Conservation (phyloP, 2,888 invertebrate genomes). For the Cryptus armator region DNA sequence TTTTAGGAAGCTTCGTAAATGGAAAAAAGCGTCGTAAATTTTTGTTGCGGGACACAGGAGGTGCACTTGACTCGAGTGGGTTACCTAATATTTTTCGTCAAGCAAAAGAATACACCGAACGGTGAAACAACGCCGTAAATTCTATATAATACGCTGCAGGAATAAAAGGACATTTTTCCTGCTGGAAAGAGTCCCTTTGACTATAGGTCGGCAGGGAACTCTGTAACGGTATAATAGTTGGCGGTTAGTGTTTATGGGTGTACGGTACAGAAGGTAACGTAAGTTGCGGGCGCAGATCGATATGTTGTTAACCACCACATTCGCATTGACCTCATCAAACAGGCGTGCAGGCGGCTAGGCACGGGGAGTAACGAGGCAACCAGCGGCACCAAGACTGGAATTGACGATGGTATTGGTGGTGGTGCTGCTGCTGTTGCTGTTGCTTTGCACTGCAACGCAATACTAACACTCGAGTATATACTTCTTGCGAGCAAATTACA, state of each 20-base stretch:
- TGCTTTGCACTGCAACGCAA: slow-evolving; percentile 19
- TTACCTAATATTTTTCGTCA: background rate
- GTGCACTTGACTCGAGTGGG: slow-evolving; percentile 20
- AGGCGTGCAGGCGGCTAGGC: slow-evolving; percentile 46
- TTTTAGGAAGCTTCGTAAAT: no score
- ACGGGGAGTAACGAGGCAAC: slow-evolving; percentile 39
- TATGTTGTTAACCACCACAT: slow-evolving; percentile 68
- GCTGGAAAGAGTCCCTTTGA: background rate
- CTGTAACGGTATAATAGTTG: background rate
- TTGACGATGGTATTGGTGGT: slow-evolving; percentile 22
- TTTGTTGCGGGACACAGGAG: slow-evolving; percentile 16
- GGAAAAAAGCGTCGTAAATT: no score
- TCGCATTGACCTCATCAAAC: slow-evolving; percentile 64
- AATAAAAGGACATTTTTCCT: no score
- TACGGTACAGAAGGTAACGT: slow-evolving; percentile 35
- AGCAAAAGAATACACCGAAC: no score
- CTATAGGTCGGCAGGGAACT: slow-evolving; percentile 7
- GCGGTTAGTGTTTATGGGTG: background rate
- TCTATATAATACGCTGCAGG: no score
- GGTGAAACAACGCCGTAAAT: background rate
- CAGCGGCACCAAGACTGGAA: slow-evolving; percentile 42
- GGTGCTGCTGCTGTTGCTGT: no score
- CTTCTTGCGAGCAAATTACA: slow-evolving; percentile 33
- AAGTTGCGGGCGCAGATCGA: slow-evolving; percentile 58
- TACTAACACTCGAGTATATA: background rate